Evolutionary conservation across 2,888 invertebrate genomes (phyloP).

Genomic region (Drosophila prostipennis): DNA sequence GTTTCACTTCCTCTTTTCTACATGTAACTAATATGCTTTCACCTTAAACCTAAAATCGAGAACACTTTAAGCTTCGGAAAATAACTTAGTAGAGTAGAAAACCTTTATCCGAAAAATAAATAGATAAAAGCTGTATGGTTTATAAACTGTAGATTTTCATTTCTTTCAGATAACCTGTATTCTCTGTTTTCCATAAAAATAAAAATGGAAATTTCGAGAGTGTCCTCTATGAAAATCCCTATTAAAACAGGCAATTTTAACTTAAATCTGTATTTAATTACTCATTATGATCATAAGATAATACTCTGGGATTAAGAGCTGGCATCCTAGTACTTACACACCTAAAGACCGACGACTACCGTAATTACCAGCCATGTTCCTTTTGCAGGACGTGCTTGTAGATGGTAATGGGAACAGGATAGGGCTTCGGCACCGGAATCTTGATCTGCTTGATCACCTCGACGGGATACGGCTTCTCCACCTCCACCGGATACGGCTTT

Average conservation of each 20-base stretch:
- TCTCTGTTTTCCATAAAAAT: too few species aligned
- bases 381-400: slow-evolving; percentile 90
- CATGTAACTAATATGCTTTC: not conserved
- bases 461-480: slow-evolving; percentile 91
- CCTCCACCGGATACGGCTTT: slow-evolving; percentile 87
- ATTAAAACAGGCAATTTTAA: not conserved
- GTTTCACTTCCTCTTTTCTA: not conserved
- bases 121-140: not conserved
- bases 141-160: not conserved
- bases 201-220: too few species aligned
- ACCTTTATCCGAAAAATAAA: slow-evolving; percentile 1
- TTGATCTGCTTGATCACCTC: slow-evolving; percentile 90
- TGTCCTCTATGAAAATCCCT: not conserved
- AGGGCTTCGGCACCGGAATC: slow-evolving; percentile 89
- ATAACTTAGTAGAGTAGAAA: not conserved
- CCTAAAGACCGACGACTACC: not conserved
- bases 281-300: slow-evolving; percentile 2
- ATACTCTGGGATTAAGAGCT: slow-evolving; percentile 10
- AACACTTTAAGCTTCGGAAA: not conserved
- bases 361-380: slow-evolving; percentile 79
- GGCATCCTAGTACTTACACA: slow-evolving; percentile 10
- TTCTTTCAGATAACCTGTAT: too few species aligned
- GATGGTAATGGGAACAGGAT: slow-evolving; percentile 90
- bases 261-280: slow-evolving; percentile 22
- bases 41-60: not conserved